A percentile compares a stretch with the other conserved stretches of the same genome.
These are phyloP conservation scores for Miltochrista miniata DNA, from an alignment of 2,888 invertebrate genomes.

Conservation along the genomic window DNA sequence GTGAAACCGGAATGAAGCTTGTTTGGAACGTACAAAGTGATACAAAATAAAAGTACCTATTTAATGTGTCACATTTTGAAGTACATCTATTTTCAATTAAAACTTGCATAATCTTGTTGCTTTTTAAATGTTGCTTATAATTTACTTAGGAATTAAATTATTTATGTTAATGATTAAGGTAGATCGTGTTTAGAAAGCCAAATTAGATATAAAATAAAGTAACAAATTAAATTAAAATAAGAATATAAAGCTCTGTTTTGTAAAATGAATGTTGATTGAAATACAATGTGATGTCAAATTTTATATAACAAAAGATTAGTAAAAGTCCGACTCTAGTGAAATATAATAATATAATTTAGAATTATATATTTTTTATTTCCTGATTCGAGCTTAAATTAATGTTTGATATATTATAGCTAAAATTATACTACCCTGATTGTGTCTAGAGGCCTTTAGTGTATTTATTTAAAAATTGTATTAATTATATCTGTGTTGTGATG, in stretches of 20 bases:
- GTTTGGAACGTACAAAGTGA: too few relatives aligned
- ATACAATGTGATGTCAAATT: slow-evolving; percentile 34
- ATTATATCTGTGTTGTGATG: slow-evolving; percentile 63
- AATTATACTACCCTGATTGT: slow-evolving; percentile 34
- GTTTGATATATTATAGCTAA: slow-evolving; percentile 32
- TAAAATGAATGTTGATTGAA: slow-evolving; percentile 1
- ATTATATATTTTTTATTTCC: slow-evolving; percentile 19
- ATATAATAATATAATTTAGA: not conserved
- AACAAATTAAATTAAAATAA: too few relatives aligned
- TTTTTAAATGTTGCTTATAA: too few relatives aligned
- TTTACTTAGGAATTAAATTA: too few relatives aligned
- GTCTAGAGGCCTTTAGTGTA: slow-evolving; percentile 33
- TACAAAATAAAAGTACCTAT: too few relatives aligned
- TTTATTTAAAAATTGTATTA: slow-evolving; percentile 21
- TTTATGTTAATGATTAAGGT: not conserved
- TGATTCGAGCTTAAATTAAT: slow-evolving; percentile 32
- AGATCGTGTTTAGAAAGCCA: not conserved
- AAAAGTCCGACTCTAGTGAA: slow-evolving; percentile 9
- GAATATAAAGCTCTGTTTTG: too few relatives aligned
- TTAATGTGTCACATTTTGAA: too few relatives aligned
- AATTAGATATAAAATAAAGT: slow-evolving; percentile 3
- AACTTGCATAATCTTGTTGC: not conserved
- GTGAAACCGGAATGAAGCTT: too few relatives aligned
- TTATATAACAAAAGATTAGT: slow-evolving; percentile 26
- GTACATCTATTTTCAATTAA: too few relatives aligned